Conservation (phyloP, 1,140 invertebrate genomes). For the Aphaenogaster floridana region DNA sequence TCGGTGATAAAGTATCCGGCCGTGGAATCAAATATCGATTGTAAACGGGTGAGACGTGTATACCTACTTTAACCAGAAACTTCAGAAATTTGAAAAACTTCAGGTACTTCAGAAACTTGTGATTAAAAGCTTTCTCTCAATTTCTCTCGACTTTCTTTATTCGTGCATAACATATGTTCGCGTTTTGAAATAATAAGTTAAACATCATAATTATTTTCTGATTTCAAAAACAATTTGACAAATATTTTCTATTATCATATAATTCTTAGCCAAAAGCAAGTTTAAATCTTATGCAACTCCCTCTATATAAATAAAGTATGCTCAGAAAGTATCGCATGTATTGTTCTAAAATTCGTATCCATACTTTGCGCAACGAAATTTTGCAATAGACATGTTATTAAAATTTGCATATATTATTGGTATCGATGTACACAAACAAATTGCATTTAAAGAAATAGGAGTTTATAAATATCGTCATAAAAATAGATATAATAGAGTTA, state of each 20-base stretch:
- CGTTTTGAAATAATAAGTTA: background rate
- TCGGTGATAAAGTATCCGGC: conserved; percentile 51
- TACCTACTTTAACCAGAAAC: conserved; percentile 26
- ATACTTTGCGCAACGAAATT: background rate
- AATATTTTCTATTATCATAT: background rate
- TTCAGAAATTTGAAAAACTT: conserved; percentile 44
- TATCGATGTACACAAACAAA: background rate
- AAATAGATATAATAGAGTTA: conserved; percentile 52
- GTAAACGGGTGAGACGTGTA: conserved; percentile 52
- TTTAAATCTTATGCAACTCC: background rate
- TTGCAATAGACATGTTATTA: background rate
- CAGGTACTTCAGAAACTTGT: background rate
- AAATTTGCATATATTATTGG: background rate
- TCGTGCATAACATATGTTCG: background rate
- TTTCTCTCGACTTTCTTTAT: background rate
- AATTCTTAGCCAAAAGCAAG: background rate
- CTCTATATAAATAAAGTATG: background rate
- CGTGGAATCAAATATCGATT: conserved; percentile 60
- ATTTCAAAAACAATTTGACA: background rate
- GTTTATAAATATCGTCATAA: background rate
- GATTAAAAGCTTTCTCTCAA: conserved; percentile 26
- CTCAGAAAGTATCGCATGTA: background rate
- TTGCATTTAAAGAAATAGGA: background rate
- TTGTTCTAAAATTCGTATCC: background rate
- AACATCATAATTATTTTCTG: background rate